phyloP scores from a whole-genome alignment of 2,113 vertebrate species.

The Vanacampus margaritifer region DNA sequence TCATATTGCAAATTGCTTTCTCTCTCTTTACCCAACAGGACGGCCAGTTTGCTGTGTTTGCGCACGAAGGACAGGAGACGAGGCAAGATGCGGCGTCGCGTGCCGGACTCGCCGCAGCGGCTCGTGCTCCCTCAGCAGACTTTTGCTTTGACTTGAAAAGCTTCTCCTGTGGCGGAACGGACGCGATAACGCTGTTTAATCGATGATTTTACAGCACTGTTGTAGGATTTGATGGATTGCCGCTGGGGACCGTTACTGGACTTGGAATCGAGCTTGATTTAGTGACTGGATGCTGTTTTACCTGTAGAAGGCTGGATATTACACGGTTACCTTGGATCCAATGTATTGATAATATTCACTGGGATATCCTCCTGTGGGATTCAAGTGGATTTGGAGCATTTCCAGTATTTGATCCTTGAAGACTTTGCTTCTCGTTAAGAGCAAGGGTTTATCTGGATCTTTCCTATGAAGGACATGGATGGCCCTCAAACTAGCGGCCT shows the following conservation, averaged over 20 bases:
- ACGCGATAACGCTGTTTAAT: conserved; percentile 32
- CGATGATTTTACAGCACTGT: conserved; percentile 41
- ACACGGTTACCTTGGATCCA: conserved; percentile 53
- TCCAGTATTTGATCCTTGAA: conserved; percentile 3
- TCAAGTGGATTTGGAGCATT: conserved; percentile 31
- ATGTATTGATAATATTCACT: conserved; percentile 23
- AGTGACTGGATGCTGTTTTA: conserved; percentile 31
- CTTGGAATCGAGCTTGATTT: conserved; percentile 43
- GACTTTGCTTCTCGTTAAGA: conserved; percentile 17
- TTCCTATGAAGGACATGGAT: conserved; percentile 79
- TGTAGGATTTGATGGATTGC: conserved; percentile 58
- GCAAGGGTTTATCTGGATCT: conserved; percentile 43
- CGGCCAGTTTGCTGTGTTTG: conserved; percentile 49
- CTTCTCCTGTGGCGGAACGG: conserved; percentile 39
- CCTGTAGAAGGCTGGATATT: conserved; percentile 56
- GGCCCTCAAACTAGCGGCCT: conserved; percentile 83
- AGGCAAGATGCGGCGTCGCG: conserved; percentile 59
- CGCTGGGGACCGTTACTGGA: conserved; percentile 43
- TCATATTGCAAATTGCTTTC: conserved; percentile 58
- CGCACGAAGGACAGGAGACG: conserved; percentile 36
- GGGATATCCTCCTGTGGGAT: conserved; percentile 43
- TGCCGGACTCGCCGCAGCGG: conserved; percentile 44
- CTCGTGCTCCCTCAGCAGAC: conserved; percentile 53
- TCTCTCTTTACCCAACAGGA: conserved; percentile 61
- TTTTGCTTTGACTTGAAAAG: conserved; percentile 57